phyloP scores from a whole-genome alignment of 2,113 vertebrate genomes.

The Patagioenas fasciata region DNA sequence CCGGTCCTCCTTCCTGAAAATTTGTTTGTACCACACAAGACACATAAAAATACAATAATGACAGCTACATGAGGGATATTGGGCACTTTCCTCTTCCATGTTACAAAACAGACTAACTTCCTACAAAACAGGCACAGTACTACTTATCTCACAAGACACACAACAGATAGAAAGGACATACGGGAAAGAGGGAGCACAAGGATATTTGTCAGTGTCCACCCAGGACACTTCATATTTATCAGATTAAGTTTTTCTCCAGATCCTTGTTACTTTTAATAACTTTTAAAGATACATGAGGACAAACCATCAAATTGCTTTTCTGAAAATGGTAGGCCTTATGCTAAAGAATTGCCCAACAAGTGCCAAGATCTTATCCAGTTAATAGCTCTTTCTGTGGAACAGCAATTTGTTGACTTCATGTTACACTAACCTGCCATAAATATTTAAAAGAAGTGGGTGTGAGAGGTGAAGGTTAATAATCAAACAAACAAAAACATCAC shows the following conservation, averaged over 20 bases:
- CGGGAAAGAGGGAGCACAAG: background rate
- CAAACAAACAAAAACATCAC: background rate
- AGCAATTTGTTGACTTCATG: background rate
- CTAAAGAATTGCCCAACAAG: background rate
- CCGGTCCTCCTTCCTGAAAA: background rate
- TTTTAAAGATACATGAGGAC: background rate
- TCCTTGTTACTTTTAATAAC: background rate
- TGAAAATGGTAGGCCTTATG: background rate
- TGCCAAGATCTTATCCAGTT: background rate
- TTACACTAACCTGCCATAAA: background rate
- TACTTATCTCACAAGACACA: background rate
- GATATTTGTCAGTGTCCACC: background rate
- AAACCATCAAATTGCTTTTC: background rate
- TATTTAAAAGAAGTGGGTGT: background rate
- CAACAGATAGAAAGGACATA: background rate
- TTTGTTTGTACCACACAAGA: background rate
- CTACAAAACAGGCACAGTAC: background rate
- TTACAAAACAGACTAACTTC: background rate
- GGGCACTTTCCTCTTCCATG: background rate
- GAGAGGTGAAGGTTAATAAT: background rate
- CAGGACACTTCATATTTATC: background rate
- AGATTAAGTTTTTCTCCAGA: background rate
- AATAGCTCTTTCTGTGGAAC: background rate
- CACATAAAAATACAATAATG: background rate
- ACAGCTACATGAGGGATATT: background rate